These are phyloP conservation scores for Microtus montanus DNA, from an alignment of 2,113 vertebrate species.

Conservation along the genomic window DNA sequence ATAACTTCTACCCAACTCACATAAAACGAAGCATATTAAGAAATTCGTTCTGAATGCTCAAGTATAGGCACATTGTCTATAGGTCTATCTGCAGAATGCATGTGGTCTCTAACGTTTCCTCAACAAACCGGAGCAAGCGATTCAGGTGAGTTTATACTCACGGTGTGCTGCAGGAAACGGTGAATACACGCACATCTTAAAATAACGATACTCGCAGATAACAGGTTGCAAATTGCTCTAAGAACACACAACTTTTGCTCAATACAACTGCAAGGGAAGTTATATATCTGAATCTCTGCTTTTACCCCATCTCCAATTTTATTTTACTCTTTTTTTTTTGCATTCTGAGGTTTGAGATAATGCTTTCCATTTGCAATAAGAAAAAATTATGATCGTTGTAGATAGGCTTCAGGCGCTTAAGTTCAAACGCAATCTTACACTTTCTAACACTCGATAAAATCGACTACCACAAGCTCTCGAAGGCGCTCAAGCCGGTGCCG, in stretches of 20 bases:
- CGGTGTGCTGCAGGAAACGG: neutral
- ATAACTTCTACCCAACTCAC: neutral
- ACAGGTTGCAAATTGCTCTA: neutral
- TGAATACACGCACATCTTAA: neutral
- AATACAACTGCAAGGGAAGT: neutral
- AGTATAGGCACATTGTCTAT: neutral
- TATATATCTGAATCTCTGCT: neutral
- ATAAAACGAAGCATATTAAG: neutral
- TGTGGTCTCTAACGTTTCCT: neutral
- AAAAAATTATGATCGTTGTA: neutral
- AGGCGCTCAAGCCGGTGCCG: neutral
- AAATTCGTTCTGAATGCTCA: neutral
- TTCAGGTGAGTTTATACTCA: neutral
- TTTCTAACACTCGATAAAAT: neutral
- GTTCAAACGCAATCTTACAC: neutral
- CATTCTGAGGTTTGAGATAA: neutral
- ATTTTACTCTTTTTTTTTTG: neutral
- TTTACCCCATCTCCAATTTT: neutral
- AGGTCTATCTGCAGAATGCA: neutral
- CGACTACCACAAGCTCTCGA: neutral
- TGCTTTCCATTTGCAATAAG: neutral
- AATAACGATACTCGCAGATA: neutral
- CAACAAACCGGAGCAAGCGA: neutral
- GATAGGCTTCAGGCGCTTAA: neutral
- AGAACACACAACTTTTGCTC: neutral